phyloP scores from a whole-genome alignment of 2,797 vertebrate species.

The Eremophila alpestris region DNA sequence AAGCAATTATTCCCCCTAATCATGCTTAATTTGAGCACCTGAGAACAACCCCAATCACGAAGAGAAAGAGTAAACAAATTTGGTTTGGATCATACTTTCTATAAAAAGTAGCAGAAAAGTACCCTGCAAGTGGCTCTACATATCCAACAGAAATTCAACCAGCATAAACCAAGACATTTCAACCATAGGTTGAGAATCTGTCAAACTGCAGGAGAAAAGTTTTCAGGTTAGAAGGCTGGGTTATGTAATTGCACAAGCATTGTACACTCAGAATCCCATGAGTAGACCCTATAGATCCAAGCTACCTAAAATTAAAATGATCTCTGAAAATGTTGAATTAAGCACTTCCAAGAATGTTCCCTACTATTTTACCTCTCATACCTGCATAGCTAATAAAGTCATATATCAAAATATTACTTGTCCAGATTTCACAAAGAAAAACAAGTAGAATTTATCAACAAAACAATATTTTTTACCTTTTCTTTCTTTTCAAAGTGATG shows the following conservation, averaged over 20 bases:
- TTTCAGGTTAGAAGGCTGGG: background rate
- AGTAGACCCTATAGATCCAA: background rate
- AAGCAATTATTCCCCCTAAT: background rate
- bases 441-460: background rate
- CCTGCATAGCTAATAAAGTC: background rate
- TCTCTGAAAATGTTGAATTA: background rate
- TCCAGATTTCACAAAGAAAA: background rate
- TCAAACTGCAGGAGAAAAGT: background rate
- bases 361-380: background rate
- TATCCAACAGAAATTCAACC: background rate
- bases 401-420: background rate
- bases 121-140: background rate
- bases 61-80: background rate
- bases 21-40: background rate
- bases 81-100: background rate
- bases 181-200: background rate
- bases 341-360: background rate
- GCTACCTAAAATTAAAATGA: background rate
- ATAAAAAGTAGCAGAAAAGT: background rate
- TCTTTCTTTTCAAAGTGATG: background rate
- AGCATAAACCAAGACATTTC: background rate
- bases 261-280: background rate
- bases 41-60: background rate
- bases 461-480: background rate
- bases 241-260: constrained; percentile 3